Percentiles rank a stretch among this genome's conserved stretches.
Evolutionary conservation across 2,113 vertebrate species (phyloP).

Genomic region (Danionella cerebrum): DNA sequence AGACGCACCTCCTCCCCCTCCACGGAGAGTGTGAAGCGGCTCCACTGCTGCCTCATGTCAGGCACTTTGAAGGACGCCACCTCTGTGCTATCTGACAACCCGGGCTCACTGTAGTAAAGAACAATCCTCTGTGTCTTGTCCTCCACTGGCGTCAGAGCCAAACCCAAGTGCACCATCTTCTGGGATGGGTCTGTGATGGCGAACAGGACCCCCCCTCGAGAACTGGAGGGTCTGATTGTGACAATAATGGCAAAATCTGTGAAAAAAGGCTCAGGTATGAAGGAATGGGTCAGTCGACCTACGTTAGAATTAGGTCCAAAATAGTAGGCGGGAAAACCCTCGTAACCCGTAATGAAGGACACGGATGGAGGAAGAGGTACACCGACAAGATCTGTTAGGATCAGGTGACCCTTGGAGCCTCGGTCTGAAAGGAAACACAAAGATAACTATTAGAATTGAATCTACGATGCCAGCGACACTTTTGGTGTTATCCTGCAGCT

Average conservation of each 20-base stretch:
- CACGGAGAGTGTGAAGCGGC: slow-evolving; percentile 73
- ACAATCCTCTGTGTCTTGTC: slow-evolving; percentile 77
- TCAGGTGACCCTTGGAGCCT: slow-evolving; percentile 65
- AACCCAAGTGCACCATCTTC: slow-evolving; percentile 80
- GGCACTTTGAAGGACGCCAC: slow-evolving; percentile 83
- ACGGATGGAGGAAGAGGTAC: slow-evolving; percentile 89
- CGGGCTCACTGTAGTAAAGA: slow-evolving; percentile 82
- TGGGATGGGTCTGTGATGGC: slow-evolving; percentile 87
- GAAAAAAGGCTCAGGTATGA: slow-evolving; percentile 80
- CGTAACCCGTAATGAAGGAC: slow-evolving; percentile 86
- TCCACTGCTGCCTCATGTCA: slow-evolving; percentile 85
- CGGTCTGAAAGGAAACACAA: slow-evolving; percentile 57
- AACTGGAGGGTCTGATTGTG: slow-evolving; percentile 71
- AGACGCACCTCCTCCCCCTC: slow-evolving; percentile 73
- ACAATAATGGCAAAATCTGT: slow-evolving; percentile 76
- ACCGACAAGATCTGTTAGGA: slow-evolving; percentile 86
- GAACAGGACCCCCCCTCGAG: slow-evolving; percentile 77
- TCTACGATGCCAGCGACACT: too few species aligned
- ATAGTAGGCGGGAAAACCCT: slow-evolving; percentile 88
- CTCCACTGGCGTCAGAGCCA: slow-evolving; percentile 74
- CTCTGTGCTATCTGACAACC: slow-evolving; percentile 66
- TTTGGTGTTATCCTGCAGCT: too few species aligned
- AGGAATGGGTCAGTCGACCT: slow-evolving; percentile 78
- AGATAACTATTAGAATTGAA: not conserved
- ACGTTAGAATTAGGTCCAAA: slow-evolving; percentile 82